These are phyloP conservation scores for Calidris pygmaea DNA, from an alignment of 2,113 vertebrate species.

Conservation along the genomic window DNA sequence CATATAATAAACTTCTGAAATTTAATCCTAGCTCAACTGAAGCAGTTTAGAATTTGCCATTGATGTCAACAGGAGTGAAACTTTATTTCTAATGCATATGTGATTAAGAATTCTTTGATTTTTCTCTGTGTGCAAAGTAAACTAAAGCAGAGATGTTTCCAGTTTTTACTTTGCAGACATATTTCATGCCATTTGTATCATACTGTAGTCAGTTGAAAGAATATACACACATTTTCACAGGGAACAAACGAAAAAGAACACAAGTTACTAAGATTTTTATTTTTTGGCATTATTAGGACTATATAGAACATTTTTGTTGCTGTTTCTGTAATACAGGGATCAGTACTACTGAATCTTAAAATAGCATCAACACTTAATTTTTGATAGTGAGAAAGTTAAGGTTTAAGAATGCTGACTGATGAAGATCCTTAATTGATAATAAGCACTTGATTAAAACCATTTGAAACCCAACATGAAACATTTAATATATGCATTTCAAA, in stretches of 20 bases:
- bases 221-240: background rate
- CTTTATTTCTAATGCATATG: background rate
- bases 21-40: background rate
- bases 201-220: background rate
- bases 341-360: background rate
- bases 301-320: background rate
- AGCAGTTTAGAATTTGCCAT: slow-evolving; percentile 1
- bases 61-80: background rate
- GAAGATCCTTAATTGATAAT: slow-evolving; percentile 7
- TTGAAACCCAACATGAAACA: background rate
- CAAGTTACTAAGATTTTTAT: background rate
- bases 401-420: slow-evolving; percentile 1
- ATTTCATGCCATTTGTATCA: background rate
- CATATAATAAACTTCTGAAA: slow-evolving; percentile 21
- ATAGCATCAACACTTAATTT: background rate
- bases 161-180: background rate
- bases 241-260: background rate
- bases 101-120: background rate
- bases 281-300: background rate
- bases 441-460: background rate
- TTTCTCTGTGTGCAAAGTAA: background rate
- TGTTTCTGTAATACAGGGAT: background rate
- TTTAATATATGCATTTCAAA: background rate
- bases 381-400: background rate
- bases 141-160: background rate